Base-by-base conservation (phyloP, 2,888 invertebrate species). In the Caenorhabditis sp. region DNA sequence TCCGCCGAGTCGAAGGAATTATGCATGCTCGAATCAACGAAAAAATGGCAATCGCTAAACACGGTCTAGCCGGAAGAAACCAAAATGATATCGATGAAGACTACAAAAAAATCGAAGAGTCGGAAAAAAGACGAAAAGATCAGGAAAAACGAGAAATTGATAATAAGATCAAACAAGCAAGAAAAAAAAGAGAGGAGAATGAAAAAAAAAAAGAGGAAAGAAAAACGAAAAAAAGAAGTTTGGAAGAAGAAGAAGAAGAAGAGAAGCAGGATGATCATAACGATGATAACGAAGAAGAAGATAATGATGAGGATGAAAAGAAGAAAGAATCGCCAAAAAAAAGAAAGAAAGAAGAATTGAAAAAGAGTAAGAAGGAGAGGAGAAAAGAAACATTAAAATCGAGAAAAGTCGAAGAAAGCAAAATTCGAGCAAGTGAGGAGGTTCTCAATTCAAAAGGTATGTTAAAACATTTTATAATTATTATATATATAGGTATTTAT, bases 41-140 rank as follows among this genome's bases (percentile, higher is more conserved):
- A 21, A 66, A 74, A 23, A 71, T 73, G 21, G 63, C 76, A 1
- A 75, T 72, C 59, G 79, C 76, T n/a, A 71, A 77, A 58, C 73
- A 76, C 17, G 80, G 78, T 49, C 57, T 69, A 37, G 80, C 80
- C 27, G 82, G 77, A 37, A 67, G 79, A 49, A 69, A 70, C 14
- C 66, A 78, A 62, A 62, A 69, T 27, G 79, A 79, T n/a, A 76
- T 81, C 17, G 77, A 76, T 36, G 71, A 66, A 14, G 81, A 81
- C 51, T 69, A 80, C 43, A 67, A 66, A 36, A 69, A 66, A 17
- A 62, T 81, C 27, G 79, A 81, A 1, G 79, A 79, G 36, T 64
- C 67, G n/a, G 76, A 75, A 31, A 69, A 70, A 51, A 63, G 63
- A 31, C 60, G 64, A 61, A 78, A 80, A 53, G 77, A 78, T 51